phyloP scores from a whole-genome alignment of 2,888 invertebrate species.

The Clivina fossor region DNA sequence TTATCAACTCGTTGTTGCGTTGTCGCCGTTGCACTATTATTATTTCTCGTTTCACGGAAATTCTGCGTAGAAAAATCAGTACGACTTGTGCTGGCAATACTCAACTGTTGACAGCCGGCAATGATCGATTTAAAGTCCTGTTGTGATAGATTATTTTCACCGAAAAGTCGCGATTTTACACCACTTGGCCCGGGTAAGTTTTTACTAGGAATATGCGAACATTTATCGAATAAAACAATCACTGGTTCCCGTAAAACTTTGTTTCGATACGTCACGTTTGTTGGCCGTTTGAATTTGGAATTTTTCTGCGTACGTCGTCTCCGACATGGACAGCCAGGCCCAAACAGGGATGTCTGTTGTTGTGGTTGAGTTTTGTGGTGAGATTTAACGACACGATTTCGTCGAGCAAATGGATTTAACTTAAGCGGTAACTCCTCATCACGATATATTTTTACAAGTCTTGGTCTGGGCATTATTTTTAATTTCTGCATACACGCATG shows the following conservation, averaged over 20 bases:
- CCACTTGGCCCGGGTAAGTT: slow-evolving; percentile 2
- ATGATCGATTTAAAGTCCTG: slow-evolving; percentile 52
- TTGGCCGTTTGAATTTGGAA: slow-evolving; percentile 48
- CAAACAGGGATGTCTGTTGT: slow-evolving; percentile 49
- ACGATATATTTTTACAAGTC: slow-evolving; percentile 23
- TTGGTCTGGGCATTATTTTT: slow-evolving; percentile 46
- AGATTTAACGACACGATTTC: slow-evolving; percentile 44
- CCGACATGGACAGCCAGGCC: slow-evolving; percentile 47
- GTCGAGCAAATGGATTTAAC: slow-evolving; percentile 34
- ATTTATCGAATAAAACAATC: slow-evolving; percentile 55
- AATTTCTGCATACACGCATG: slow-evolving; percentile 49
- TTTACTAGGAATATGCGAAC: slow-evolving; percentile 41
- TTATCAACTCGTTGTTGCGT: slow-evolving; percentile 35
- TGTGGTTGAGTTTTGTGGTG: too few species aligned
- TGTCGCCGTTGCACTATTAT: too few species aligned
- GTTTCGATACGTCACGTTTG: slow-evolving; percentile 52
- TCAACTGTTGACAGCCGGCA: slow-evolving; percentile 51
- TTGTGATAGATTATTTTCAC: slow-evolving; percentile 44
- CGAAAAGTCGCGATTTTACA: slow-evolving; percentile 45
- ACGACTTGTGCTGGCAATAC: slow-evolving; percentile 44
- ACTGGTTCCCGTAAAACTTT: slow-evolving; percentile 62
- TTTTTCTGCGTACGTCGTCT: slow-evolving; percentile 43
- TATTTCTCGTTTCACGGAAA: slow-evolving; percentile 25
- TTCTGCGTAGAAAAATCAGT: slow-evolving; percentile 22
- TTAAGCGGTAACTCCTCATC: slow-evolving; percentile 37